Conservation (phyloP, 2,113 vertebrate genomes). For the Chitala chitala region DNA sequence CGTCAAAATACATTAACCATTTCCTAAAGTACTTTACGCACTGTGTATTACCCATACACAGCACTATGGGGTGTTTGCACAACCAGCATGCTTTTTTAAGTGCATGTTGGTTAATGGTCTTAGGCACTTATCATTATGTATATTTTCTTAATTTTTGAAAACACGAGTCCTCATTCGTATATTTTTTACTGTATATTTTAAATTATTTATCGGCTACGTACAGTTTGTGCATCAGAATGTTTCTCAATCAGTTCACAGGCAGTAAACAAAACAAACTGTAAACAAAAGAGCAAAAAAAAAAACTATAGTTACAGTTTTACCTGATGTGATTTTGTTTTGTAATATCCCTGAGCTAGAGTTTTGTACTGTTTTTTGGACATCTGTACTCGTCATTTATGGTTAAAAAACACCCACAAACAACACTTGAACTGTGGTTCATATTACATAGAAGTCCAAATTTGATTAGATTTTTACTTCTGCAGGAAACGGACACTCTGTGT, state of each 20-base stretch:
- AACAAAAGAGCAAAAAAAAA: not conserved
- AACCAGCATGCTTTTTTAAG: slow-evolving; percentile 9
- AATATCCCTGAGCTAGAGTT: no score
- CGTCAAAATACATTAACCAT: slow-evolving; percentile 63
- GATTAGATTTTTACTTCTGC: not conserved
- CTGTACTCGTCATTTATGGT: no score
- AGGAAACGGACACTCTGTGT: not conserved
- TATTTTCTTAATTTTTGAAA: not conserved
- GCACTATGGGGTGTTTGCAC: slow-evolving; percentile 32
- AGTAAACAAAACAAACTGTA: not conserved
- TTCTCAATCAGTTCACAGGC: not conserved
- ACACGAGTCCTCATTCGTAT: not conserved
- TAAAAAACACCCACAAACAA: no score
- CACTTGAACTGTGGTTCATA: no score
- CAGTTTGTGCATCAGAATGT: not conserved
- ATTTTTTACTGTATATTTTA: not conserved
- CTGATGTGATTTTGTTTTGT: no score
- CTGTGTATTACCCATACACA: slow-evolving; percentile 43
- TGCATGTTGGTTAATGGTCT: slow-evolving; percentile 22
- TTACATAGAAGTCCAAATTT: no score
- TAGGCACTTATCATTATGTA: slow-evolving; percentile 12
- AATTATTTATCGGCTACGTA: not conserved
- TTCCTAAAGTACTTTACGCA: slow-evolving; percentile 46
- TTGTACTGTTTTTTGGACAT: no score
- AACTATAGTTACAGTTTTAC: not conserved